Evolutionary conservation across 2,113 vertebrate genomes (phyloP).

Genomic region (Okapia johnstoni): DNA sequence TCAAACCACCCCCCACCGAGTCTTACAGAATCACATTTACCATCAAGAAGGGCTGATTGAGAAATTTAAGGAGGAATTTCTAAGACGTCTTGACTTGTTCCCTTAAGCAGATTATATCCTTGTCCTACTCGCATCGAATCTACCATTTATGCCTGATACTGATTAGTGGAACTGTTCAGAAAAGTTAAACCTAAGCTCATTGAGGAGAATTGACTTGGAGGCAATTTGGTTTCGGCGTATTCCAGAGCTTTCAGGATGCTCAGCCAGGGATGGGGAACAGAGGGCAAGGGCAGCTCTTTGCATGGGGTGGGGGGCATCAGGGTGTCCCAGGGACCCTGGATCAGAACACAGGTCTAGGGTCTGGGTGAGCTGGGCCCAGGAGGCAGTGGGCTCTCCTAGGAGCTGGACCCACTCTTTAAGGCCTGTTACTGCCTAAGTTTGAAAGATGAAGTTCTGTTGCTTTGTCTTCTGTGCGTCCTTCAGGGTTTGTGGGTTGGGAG

Average conservation of each 20-base stretch:
- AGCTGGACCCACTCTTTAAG: rapidly evolving
- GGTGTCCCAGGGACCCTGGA: not conserved
- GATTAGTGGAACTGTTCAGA: not conserved
- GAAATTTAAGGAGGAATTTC: rapidly evolving
- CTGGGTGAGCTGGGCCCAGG: not conserved
- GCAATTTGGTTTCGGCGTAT: rapidly evolving
- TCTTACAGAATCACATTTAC: rapidly evolving
- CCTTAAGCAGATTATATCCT: not conserved
- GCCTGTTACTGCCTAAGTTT: not conserved
- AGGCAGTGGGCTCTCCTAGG: rapidly evolving
- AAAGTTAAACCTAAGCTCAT: not conserved
- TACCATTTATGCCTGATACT: rapidly evolving
- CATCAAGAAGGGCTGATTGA: not conserved
- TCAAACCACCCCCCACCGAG: rapidly evolving
- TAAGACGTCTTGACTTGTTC: not conserved
- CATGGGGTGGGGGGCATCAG: rapidly evolving
- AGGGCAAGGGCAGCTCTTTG: rapidly evolving
- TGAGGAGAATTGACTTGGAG: not conserved
- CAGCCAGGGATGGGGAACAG: not conserved
- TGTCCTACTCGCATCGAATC: rapidly evolving
- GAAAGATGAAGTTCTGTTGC: not conserved
- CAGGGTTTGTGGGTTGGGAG: not conserved
- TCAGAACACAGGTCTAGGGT: rapidly evolving
- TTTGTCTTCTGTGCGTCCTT: not conserved
- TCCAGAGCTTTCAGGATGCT: not conserved